Evolutionary conservation across 2,888 invertebrate genomes (phyloP), one percentile per base, ranked within the genome.

Genomic region (Ariolimax columbianus): DNA sequence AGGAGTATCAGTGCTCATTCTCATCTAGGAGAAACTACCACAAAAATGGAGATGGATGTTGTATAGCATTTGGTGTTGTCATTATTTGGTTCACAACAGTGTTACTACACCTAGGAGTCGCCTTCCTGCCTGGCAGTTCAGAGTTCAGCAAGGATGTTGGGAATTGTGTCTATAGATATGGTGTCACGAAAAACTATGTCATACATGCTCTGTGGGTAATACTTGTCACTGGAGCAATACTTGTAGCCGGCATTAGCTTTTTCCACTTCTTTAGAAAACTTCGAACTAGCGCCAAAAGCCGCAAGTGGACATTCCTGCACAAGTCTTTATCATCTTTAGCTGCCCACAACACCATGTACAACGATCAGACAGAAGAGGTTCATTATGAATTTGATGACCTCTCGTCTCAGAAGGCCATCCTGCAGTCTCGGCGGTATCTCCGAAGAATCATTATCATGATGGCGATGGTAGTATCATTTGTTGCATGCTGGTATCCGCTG

Each of bases 31-130:
- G 43, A 33, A 84, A 63, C 72, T 78, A 47, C 73, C 80, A 77
- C 68, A 79, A 77, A 33, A 90, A 91, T 17, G 90, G 90, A 26
- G 93, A 93, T 87, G 89, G 90, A 78, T 93, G 91, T 86, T 98
- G 98, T 94, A 97, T 97, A 87, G 95, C 97, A 78, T 98, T 98
- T 94, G 97, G 97, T 88, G 96, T 97, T 82, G 97, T 97, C 94
- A 97, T 97, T 96, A 97, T 97, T 93, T 98, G 97, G 97, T 97
- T 98, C 95, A 97, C 97, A 82, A 97, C 97, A 87, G 96, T 97
- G 93, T 97, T 97, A 81, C 97, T 97, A 94, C 97, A 98, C 95
- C 96, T 98, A 90, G 97, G 97, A 43, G 93, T 94, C 38, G 93
- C 93, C 7, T 93, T 94, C 83, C 91, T 94, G 77, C 94, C 94